Evolutionary conservation across 2,888 invertebrate genomes (phyloP), one percentile per base, ranked within the genome.

Genomic region (Tubiluchus corallicola): DNA sequence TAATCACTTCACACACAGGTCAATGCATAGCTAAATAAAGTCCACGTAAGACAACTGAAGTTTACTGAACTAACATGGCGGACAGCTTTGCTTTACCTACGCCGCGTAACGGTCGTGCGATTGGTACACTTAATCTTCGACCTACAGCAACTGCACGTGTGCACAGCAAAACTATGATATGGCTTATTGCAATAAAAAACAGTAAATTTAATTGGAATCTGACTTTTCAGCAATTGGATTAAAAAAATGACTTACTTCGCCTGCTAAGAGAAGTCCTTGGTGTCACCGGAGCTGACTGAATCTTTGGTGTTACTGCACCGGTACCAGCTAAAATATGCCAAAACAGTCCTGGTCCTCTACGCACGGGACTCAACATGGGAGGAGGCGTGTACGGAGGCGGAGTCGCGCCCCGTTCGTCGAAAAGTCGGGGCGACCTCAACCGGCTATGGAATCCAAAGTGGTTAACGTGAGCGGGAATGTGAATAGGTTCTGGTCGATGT

Each of bases 331-430:
- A 44, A n/a, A 67, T 57, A 37, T 61, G 62, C 61, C 74, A 73
- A 58, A 79, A 87, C 2, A 94, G 70, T 0, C 94, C 94, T 0
- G 82, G 73, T 1, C 88, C 88, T 51, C 77, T 76, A 50, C 96
- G 73, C 47, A 84, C 79, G 0, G 96, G 96, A 59, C 87, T 84
- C 44, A 96, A 68, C 58, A 96, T 82, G 0, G 96, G 96, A 20
- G 85, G 82, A 13, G 96, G 92, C 0, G 92, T 94, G 64, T 82
- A 96, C 48, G 74, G 73, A 9, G 75, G 69, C 19, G 71, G 69
- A 5, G 65, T 60, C 40, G 57, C 52, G 20, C 21, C 37, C 17
- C 17, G 40, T 4, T 46, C 41, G 13, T 51, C 48, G 42, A 57
- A 58, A 18, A 64, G 52, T 15, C 66, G 54, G 3, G 64, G 69